A percentile compares a stretch with the other conserved stretches of the same genome.
Conservation (phyloP, 2,888 invertebrate species). For the Aphrophora alni region DNA sequence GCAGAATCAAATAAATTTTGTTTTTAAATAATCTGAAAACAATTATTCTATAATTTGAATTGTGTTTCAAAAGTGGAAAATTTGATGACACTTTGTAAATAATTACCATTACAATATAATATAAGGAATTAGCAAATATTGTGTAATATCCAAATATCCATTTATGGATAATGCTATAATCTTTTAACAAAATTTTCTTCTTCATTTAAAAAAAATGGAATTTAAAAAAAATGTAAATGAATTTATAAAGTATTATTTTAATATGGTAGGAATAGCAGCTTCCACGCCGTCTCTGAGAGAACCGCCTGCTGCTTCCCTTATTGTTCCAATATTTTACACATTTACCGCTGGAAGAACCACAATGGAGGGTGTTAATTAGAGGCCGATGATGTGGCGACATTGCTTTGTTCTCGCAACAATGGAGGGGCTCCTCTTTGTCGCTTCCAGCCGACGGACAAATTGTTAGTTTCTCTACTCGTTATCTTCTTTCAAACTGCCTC, state of each 20-base stretch:
- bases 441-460: neutral
- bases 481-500: slow-evolving; percentile 2
- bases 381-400: slow-evolving; percentile 2
- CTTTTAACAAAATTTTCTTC: too few relatives aligned
- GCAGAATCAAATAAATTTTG: too few relatives aligned
- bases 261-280: neutral
- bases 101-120: too few relatives aligned
- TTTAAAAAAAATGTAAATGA: neutral
- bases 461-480: neutral
- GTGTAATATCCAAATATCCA: too few relatives aligned
- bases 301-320: neutral
- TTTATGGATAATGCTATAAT: too few relatives aligned
- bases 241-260: neutral
- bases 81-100: too few relatives aligned
- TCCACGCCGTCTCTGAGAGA: neutral
- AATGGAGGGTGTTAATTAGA: slow-evolving; percentile 6
- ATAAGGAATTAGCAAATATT: too few relatives aligned
- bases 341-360: neutral
- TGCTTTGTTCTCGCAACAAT: slow-evolving; percentile 6
- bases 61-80: too few relatives aligned
- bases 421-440: slow-evolving; percentile 4
- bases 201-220: too few relatives aligned
- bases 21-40: too few relatives aligned
- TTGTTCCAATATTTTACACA: slow-evolving; percentile 5
- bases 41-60: too few relatives aligned